phyloP scores from a whole-genome alignment of 2,797 vertebrate species.

The Gobio occitaniae region DNA sequence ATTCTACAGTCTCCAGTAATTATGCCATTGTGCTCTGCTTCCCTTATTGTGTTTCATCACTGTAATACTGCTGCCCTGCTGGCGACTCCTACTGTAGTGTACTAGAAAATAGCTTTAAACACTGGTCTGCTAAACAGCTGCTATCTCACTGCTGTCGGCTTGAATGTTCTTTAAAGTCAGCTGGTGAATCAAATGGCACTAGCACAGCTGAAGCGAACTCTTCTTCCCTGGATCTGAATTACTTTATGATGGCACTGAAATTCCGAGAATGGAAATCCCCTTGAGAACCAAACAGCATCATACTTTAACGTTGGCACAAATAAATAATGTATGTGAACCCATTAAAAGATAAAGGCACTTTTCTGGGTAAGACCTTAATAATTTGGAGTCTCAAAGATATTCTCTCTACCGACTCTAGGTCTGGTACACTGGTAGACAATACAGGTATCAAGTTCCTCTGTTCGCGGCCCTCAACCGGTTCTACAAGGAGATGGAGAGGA shows the following conservation, averaged over 20 bases:
- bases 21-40: neutral
- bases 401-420: neutral
- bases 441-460: neutral
- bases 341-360: conserved; percentile 23
- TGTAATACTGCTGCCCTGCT: conserved; percentile 1
- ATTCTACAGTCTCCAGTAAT: neutral
- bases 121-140: neutral
- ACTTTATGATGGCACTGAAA: conserved; percentile 10
- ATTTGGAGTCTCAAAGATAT: neutral
- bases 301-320: conserved; percentile 18
- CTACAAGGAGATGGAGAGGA: neutral
- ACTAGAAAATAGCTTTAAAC: conserved; percentile 27
- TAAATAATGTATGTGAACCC: conserved; percentile 18
- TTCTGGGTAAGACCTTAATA: conserved; percentile 37
- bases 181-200: conserved; percentile 7
- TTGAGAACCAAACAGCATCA: neutral
- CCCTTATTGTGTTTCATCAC: conserved; percentile 2
- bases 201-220: neutral
- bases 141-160: neutral
- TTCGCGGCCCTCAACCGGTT: neutral
- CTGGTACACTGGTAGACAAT: neutral
- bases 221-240: neutral
- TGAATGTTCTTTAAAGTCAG: neutral
- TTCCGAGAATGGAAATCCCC: neutral
- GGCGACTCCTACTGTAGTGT: conserved; percentile 24